phyloP scores from a whole-genome alignment of 2,797 vertebrate genomes.

The Sebastiscus tertius region DNA sequence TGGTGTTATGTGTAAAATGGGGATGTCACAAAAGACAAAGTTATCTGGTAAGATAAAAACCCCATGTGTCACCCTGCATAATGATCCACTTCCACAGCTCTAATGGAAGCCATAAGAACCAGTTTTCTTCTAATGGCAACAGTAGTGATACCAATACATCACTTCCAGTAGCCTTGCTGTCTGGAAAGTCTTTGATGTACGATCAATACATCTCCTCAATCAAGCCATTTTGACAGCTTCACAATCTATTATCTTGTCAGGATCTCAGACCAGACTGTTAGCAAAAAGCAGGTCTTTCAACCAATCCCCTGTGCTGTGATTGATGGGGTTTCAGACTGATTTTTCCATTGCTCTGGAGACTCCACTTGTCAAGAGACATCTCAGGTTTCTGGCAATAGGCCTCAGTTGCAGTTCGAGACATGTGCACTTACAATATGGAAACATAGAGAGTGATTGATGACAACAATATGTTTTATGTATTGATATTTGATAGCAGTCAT shows the following conservation, averaged over 20 bases:
- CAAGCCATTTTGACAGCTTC: constrained; percentile 48
- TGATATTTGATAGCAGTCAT: background rate
- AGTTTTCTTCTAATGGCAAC: background rate
- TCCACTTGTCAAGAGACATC: constrained; percentile 65
- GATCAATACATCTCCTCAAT: constrained; percentile 34
- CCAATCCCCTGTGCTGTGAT: constrained; percentile 60
- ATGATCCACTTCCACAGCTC: constrained; percentile 1
- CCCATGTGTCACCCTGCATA: background rate
- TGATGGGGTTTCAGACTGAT: constrained; percentile 63
- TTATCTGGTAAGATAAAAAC: constrained; percentile 6
- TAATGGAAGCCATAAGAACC: constrained; percentile 1
- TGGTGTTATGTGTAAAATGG: background rate
- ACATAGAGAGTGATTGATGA: constrained; percentile 23
- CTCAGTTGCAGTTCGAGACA: constrained; percentile 18
- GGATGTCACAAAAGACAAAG: background rate
- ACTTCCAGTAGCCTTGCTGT: constrained; percentile 11
- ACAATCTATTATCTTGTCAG: constrained; percentile 73
- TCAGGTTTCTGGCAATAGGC: constrained; percentile 61
- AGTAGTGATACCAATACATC: background rate
- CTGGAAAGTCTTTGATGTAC: constrained; percentile 38
- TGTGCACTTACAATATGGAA: constrained; percentile 24
- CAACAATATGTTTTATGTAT: background rate
- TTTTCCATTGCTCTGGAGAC: constrained; percentile 66
- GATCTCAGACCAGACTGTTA: constrained; percentile 48
- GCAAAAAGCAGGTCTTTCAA: constrained; percentile 56